Evolutionary conservation across 1,140 invertebrate species (phyloP).

Genomic region (Watersipora subatra): DNA sequence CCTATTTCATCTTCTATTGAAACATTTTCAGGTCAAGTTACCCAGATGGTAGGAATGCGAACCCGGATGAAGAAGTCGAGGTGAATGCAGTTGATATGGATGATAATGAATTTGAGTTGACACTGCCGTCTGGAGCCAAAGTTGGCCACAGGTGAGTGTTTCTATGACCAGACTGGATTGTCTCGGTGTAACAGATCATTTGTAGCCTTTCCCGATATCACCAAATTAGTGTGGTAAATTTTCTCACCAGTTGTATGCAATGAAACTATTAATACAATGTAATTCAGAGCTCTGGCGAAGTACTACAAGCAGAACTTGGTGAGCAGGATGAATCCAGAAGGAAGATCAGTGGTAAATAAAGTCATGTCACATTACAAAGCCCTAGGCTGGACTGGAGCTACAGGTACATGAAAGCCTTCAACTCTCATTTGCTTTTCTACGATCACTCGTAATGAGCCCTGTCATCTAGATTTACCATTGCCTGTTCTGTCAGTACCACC

Average conservation of each 20-base stretch:
- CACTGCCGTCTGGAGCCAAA: constrained; percentile 50
- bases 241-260: background rate
- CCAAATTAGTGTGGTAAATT: no score
- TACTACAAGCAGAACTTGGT: constrained; percentile 47
- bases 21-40: constrained; percentile 27
- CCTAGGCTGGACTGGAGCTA: constrained; percentile 62
- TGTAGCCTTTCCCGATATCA: no score
- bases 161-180: no score
- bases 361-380: constrained; percentile 66
- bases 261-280: no score
- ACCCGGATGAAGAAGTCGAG: constrained; percentile 21
- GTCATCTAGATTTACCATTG: no score
- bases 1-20: background rate
- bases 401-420: no score
- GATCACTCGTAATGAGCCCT: no score
- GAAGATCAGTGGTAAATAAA: constrained; percentile 22
- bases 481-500: no score
- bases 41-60: constrained; percentile 36
- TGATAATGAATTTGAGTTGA: constrained; percentile 66
- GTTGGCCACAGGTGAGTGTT: constrained; percentile 68
- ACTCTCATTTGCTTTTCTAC: no score
- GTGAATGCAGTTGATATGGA: constrained; percentile 51
- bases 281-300: constrained; percentile 49
- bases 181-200: no score
- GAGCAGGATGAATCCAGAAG: constrained; percentile 15